Conservation (phyloP, 2,888 invertebrate species). For the Cerastoderma edule region DNA sequence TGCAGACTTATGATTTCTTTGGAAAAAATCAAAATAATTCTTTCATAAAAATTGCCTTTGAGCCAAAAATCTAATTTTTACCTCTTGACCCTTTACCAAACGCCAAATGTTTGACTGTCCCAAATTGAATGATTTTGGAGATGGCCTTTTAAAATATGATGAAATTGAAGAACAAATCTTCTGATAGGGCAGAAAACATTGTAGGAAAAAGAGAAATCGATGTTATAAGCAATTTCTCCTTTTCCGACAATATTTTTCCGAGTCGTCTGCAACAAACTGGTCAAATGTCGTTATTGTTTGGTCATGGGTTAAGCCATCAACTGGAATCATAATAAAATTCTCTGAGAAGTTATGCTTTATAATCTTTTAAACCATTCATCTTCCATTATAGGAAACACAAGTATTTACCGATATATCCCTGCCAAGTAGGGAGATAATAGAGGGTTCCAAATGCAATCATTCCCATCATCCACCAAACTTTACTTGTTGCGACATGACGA, state of each 20-base stretch:
- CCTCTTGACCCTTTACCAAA: too few species aligned
- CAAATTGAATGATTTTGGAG: not conserved
- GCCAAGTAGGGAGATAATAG: slow-evolving; percentile 79
- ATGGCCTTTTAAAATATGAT: not conserved
- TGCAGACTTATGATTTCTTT: too few species aligned
- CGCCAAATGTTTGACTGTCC: not conserved
- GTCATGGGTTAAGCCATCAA: not conserved
- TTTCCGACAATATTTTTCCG: not conserved
- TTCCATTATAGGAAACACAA: too few species aligned
- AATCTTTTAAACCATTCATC: too few species aligned
- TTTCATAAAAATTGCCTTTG: too few species aligned
- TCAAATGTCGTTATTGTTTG: not conserved
- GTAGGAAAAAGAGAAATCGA: not conserved
- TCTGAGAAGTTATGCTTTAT: too few species aligned
- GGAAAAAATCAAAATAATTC: too few species aligned
- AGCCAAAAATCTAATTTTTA: too few species aligned
- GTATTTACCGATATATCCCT: slow-evolving; percentile 77
- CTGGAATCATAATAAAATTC: too few species aligned
- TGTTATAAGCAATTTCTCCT: not conserved
- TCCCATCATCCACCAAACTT: slow-evolving; percentile 79
- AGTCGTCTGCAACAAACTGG: not conserved
- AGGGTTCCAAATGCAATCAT: slow-evolving; percentile 67
- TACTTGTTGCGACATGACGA: slow-evolving; percentile 61
- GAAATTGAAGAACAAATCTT: not conserved
- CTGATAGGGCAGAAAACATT: not conserved